Percentiles rank a stretch among this genome's conserved stretches.
These are phyloP conservation scores for Oreochromis aureus DNA, from an alignment of 2,113 vertebrate species.

Conservation along the genomic window DNA sequence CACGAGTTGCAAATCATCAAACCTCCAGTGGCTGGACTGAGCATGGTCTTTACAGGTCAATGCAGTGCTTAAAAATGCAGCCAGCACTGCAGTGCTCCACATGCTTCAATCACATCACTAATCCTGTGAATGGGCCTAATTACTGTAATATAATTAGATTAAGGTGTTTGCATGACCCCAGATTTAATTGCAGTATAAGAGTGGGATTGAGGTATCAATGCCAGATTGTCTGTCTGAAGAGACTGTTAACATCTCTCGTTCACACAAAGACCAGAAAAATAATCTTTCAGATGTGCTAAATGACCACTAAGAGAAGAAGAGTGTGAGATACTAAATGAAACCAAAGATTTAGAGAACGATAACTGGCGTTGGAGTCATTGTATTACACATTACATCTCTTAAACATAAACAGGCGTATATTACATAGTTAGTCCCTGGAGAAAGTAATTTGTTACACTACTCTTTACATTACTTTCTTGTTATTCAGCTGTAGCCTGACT, in stretches of 20 bases:
- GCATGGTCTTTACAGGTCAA: constrained; percentile 29
- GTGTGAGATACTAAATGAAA: neutral
- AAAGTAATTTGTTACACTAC: neutral
- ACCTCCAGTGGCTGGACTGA: neutral
- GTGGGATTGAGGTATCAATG: neutral
- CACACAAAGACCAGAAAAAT: neutral
- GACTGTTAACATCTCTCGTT: neutral
- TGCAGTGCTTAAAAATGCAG: neutral
- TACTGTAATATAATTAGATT: constrained; percentile 41
- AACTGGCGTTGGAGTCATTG: neutral
- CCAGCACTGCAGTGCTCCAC: constrained; percentile 35
- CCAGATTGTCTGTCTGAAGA: neutral
- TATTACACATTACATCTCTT: neutral
- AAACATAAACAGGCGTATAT: neutral
- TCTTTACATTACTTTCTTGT: neutral
- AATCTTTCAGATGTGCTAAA: neutral
- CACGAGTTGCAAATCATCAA: constrained; percentile 13
- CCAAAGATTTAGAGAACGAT: neutral
- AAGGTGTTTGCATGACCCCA: constrained; percentile 25
- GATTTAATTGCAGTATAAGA: neutral
- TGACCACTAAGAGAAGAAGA: neutral
- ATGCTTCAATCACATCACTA: constrained; percentile 45
- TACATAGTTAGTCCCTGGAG: neutral
- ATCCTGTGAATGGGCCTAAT: constrained; percentile 45
- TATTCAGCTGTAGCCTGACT: neutral